Base-by-base conservation (phyloP, 2,888 invertebrate genomes). In the Drosophila meridiana region DNA sequence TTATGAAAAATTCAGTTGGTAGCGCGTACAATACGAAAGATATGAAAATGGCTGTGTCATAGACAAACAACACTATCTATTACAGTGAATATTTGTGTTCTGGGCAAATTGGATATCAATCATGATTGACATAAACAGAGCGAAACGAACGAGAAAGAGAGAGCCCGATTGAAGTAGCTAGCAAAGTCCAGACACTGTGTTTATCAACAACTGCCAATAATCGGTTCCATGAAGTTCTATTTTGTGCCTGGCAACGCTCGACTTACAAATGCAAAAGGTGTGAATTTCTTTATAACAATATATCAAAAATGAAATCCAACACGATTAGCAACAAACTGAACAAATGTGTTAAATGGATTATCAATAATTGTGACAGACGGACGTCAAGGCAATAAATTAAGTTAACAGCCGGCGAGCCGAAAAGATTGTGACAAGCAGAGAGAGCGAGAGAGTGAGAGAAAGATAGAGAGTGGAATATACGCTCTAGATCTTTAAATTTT, bases 241-340 rank as follows among this genome's bases (percentile, higher is more conserved):
- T 61, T 64, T 67, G 47, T 56, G 34, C 59, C 70, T 74, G 78
- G 66, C 66, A 70, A 74, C 73, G 58, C 55, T 72, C 66, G 50
- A 20, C 58, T 65, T 48, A 52, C 36, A 61, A 65, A 59, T 60
- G 70, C 72, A 75, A 64, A 55, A 83, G 61, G 88, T 87, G 88
- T 76, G 52, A 87, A 83, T 83, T 87, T 71, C 77, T 77, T 60
- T 69, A 68, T 83, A 70, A 68, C 52, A 69, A 65, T 52, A 69
- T 61, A 67, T 58, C 68, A 66, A 76, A 67, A 76, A 64, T 71
- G 81, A 60, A 68, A 72, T 56, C 43, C 52, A 76, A 84, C 42
- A 64, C 73, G 85, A 80, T 78, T 80, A 71, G 74, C 76, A 82
- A 82, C 69, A 73, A 70, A 60, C 63, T 59, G 64, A 36, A 69